A percentile compares a stretch with the other conserved stretches of the same genome.
Conservation (phyloP, 2,888 invertebrate genomes). For the Lithophane semibrunnea region DNA sequence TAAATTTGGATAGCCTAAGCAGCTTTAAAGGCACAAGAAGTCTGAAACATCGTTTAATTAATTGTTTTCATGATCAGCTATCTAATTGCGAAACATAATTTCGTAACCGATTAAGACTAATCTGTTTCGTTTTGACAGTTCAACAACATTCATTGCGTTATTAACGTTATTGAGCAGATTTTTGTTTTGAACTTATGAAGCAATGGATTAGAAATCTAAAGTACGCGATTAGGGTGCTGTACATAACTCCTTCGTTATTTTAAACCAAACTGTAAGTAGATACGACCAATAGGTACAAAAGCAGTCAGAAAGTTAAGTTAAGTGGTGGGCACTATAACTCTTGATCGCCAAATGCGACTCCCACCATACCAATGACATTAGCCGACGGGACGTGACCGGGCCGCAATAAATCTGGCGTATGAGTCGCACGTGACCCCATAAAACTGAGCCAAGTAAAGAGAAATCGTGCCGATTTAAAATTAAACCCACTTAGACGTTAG, state of each 20-base stretch:
- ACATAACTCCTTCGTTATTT: background rate
- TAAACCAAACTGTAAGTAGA: background rate
- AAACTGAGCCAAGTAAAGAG: constrained; percentile 53
- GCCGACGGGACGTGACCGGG: constrained; percentile 74
- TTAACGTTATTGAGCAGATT: no score
- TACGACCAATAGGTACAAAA: constrained; percentile 8
- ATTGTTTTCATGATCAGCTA: background rate
- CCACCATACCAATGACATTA: constrained; percentile 71
- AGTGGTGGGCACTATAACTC: constrained; percentile 76
- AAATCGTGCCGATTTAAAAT: constrained; percentile 52
- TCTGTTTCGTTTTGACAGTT: no score
- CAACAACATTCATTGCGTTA: no score
- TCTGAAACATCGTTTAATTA: background rate
- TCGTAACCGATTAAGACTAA: no score
- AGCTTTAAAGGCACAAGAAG: background rate
- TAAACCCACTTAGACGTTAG: constrained; percentile 11
- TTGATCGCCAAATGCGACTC: constrained; percentile 70
- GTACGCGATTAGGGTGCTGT: no score
- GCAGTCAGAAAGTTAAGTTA: constrained; percentile 66
- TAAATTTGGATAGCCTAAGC: background rate
- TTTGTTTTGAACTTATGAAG: no score
- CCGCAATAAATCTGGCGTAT: constrained; percentile 66
- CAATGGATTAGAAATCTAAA: no score
- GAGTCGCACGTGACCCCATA: constrained; percentile 61
- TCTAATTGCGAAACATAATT: no score